phyloP scores from a whole-genome alignment of 35 echinoderm and acorn worm genomes.

The Apostichopus parvimensis region DNA sequence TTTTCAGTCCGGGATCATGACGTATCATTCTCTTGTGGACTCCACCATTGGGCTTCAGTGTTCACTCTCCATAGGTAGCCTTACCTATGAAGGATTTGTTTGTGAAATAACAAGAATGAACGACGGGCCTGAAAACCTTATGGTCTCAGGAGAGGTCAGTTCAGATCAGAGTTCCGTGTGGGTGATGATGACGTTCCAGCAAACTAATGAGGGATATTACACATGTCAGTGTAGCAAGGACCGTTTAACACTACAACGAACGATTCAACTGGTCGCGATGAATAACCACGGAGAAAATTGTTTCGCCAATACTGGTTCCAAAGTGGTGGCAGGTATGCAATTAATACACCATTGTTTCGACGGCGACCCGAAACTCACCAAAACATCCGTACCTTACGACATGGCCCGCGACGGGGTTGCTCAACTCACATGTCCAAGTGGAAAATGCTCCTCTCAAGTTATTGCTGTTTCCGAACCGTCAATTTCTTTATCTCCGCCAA shows the following conservation, averaged over 20 bases:
- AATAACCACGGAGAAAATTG: neutral
- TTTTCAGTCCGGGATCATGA: neutral
- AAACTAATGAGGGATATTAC: neutral
- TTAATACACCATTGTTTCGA: neutral
- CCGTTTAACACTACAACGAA: neutral
- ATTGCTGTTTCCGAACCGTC: neutral
- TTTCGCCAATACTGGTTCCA: neutral
- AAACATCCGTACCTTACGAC: neutral
- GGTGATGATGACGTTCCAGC: neutral
- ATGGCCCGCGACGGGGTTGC: neutral
- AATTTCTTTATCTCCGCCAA: neutral
- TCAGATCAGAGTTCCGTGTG: too few species aligned
- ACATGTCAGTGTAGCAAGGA: neutral
- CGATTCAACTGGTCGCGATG: neutral
- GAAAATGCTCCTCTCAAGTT: neutral
- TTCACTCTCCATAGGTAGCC: neutral
- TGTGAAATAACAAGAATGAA: too few species aligned
- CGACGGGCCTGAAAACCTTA: too few species aligned
- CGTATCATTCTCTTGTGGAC: neutral
- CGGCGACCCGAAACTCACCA: neutral
- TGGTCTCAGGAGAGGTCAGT: too few species aligned
- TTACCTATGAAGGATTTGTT: too few species aligned
- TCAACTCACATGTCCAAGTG: neutral
- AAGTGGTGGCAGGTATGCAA: neutral
- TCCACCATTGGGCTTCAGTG: neutral